Evolutionary conservation across 2,113 vertebrate species (phyloP).

Genomic region (Mirza zaza): DNA sequence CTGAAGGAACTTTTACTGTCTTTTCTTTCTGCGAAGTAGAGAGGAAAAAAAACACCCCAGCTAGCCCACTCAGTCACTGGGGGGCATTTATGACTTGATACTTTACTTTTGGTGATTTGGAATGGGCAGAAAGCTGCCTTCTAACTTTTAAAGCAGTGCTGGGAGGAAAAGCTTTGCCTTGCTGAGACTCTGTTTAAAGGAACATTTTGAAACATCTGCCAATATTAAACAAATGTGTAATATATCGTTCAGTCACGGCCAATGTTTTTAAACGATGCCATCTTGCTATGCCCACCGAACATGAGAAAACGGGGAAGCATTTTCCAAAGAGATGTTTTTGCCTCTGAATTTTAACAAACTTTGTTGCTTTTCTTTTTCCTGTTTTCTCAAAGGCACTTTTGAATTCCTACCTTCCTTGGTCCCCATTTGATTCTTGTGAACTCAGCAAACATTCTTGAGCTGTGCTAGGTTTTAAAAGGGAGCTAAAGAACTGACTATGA

Average conservation of each 20-base stretch:
- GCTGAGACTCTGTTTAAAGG: slow-evolving; percentile 78
- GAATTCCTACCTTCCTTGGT: background rate
- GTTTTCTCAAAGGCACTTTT: slow-evolving; percentile 22
- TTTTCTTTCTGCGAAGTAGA: slow-evolving; percentile 89
- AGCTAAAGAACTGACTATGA: background rate
- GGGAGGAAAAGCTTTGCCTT: slow-evolving; percentile 70
- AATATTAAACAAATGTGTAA: slow-evolving; percentile 79
- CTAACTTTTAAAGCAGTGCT: slow-evolving; percentile 81
- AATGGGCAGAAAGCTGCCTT: slow-evolving; percentile 79
- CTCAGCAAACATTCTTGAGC: background rate
- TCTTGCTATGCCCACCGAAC: slow-evolving; percentile 53
- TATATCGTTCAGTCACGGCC: slow-evolving; percentile 68
- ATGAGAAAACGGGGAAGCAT: slow-evolving; percentile 24
- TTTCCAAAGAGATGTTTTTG: slow-evolving; percentile 61
- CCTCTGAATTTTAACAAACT: slow-evolving; percentile 55
- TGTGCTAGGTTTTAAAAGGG: background rate
- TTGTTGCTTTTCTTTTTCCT: background rate
- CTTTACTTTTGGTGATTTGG: slow-evolving; percentile 91
- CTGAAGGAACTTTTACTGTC: slow-evolving; percentile 93
- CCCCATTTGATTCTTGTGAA: background rate
- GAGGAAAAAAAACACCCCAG: slow-evolving; percentile 77
- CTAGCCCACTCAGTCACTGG: slow-evolving; percentile 73
- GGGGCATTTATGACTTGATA: slow-evolving; percentile 81
- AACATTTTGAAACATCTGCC: slow-evolving; percentile 72
- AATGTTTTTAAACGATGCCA: slow-evolving; percentile 75